phyloP scores from a whole-genome alignment of 2,113 vertebrate genomes.

The Tachysurus fulvidraco region DNA sequence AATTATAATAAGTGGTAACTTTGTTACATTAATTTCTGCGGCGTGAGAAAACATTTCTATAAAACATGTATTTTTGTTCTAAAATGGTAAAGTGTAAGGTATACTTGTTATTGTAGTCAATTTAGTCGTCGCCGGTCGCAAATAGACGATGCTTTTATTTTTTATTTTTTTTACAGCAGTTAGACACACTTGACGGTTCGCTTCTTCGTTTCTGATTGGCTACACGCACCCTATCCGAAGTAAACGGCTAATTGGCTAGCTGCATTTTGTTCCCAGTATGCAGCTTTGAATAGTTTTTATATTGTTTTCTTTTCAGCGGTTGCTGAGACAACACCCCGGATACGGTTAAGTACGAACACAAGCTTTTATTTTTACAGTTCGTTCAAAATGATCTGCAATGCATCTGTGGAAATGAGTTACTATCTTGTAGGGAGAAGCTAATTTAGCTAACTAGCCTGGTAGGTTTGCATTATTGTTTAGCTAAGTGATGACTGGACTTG shows the following conservation, averaged over 20 bases:
- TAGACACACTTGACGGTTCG: constrained; percentile 56
- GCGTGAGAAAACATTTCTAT: not conserved
- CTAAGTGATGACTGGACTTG: not conserved
- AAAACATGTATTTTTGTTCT: no score
- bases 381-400: not conserved
- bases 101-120: not conserved
- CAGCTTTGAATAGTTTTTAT: constrained; percentile 33
- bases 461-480: constrained; percentile 12
- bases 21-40: not conserved
- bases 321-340: not conserved
- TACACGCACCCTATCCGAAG: constrained; percentile 15
- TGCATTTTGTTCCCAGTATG: constrained; percentile 60
- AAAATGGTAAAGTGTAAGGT: not conserved
- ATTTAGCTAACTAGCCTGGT: constrained; percentile 17
- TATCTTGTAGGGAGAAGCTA: not conserved
- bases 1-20: not conserved
- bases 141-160: constrained; percentile 21
- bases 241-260: constrained; percentile 39
- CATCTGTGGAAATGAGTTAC: not conserved
- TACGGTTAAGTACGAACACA: constrained; percentile 9
- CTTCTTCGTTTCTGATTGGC: constrained; percentile 59
- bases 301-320: not conserved
- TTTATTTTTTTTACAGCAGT: constrained; percentile 34
- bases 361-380: not conserved
- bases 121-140: not conserved